Evolutionary conservation across 64 coral and sea anemone species (phyloP).

Genomic region (Dendronephthya gigantea): DNA sequence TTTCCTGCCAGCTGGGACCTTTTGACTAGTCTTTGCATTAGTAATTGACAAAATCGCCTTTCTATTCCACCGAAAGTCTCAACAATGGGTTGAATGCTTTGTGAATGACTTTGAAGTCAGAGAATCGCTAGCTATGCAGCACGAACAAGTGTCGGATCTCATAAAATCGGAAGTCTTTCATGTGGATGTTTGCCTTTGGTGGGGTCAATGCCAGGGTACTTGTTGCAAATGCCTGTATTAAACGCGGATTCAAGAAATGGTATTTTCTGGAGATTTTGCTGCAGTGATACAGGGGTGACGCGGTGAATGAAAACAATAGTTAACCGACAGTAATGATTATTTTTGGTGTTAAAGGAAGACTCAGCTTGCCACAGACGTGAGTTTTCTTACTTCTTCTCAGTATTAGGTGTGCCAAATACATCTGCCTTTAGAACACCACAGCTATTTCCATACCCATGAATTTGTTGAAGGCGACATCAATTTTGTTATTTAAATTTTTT

Average conservation of each 20-base stretch:
- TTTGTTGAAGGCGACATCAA: background rate
- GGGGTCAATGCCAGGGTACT: background rate
- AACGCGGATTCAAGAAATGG: background rate
- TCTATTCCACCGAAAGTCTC: background rate
- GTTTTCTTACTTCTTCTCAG: background rate
- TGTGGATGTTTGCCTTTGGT: slow-evolving; percentile 7
- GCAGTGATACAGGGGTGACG: background rate
- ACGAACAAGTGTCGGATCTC: slow-evolving; percentile 9
- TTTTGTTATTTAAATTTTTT: background rate
- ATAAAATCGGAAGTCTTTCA: background rate
- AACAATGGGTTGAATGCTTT: background rate
- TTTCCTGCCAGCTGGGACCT: background rate
- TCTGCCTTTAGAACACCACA: background rate
- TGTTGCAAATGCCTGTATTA: background rate
- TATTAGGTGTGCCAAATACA: background rate
- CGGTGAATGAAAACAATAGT: background rate
- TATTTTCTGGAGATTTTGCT: background rate
- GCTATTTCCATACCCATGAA: background rate
- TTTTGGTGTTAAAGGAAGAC: background rate
- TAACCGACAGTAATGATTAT: background rate
- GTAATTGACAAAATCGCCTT: background rate
- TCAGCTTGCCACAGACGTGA: background rate
- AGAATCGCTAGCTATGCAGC: background rate
- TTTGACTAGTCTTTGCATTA: background rate
- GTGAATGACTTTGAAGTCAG: background rate